These are phyloP conservation scores for Coecobrya sp. DNA, from an alignment of 2,888 invertebrate species.

Conservation along the genomic window DNA sequence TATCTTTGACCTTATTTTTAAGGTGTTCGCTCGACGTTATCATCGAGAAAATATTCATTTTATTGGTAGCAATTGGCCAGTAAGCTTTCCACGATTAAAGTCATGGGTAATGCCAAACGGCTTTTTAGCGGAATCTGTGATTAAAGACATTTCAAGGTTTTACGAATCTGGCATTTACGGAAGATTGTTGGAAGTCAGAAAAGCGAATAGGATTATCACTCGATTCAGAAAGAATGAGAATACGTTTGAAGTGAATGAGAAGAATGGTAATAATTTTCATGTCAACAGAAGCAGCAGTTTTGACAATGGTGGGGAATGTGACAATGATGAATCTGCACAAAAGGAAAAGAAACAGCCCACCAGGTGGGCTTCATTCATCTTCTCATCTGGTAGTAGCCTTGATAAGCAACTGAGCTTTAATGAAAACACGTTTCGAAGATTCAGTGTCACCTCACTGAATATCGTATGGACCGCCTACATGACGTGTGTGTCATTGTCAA, in stretches of 20 bases:
- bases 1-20: constrained; percentile 57
- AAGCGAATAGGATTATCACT: constrained; percentile 59
- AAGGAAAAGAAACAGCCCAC: constrained; percentile 4
- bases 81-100: constrained; percentile 52
- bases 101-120: constrained; percentile 65
- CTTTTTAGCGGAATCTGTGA: constrained; percentile 43
- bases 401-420: neutral
- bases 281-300: constrained; percentile 27
- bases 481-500: constrained; percentile 22
- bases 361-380: constrained; percentile 77
- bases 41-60: constrained; percentile 10
- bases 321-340: constrained; percentile 56
- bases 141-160: constrained; percentile 37
- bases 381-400: constrained; percentile 12
- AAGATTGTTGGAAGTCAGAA: constrained; percentile 53
- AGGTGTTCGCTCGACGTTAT: neutral
- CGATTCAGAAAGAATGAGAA: constrained; percentile 62
- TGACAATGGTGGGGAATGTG: constrained; percentile 7
- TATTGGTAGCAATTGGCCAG: constrained; percentile 45
- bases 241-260: neutral
- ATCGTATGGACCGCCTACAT: constrained; percentile 51
- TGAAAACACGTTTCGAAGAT: constrained; percentile 43
- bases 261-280: constrained; percentile 16
- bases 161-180: constrained; percentile 69
- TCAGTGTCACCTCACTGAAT: constrained; percentile 41